These are phyloP conservation scores for Eumacrocentrus americanus DNA, from an alignment of 2,888 invertebrate genomes.

Conservation along the genomic window DNA sequence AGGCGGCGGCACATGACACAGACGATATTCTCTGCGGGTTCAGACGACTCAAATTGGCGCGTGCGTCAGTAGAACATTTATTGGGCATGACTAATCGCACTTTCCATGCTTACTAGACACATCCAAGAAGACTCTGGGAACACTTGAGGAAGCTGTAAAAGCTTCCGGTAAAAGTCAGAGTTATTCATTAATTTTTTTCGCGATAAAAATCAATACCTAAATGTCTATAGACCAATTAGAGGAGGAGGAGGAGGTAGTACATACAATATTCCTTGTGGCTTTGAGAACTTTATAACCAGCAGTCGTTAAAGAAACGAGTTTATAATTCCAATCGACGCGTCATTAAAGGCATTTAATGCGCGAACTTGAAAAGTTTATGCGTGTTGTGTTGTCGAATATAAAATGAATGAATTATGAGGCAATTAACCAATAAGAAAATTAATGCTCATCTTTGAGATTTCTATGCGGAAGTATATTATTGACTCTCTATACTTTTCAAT, in stretches of 20 bases:
- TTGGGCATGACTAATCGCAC: conserved; percentile 48
- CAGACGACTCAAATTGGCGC: conserved; percentile 39
- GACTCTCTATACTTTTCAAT: too few species aligned
- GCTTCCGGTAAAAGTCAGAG: background rate
- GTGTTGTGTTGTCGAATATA: background rate
- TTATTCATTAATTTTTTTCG: too few species aligned
- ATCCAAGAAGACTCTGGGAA: background rate
- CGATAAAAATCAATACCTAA: background rate
- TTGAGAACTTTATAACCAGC: background rate
- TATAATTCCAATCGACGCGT: conserved; percentile 1
- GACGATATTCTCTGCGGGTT: conserved; percentile 7
- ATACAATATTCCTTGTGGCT: background rate
- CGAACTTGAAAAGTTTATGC: background rate
- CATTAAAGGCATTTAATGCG: conserved; percentile 8
- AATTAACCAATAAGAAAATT: conserved; percentile 3
- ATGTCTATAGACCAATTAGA: background rate
- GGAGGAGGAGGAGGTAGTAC: too few species aligned
- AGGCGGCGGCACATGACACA: conserved; percentile 17
- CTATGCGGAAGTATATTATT: too few species aligned
- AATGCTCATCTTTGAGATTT: too few species aligned
- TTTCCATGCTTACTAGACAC: conserved; percentile 32
- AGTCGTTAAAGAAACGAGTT: background rate
- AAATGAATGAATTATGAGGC: conserved; percentile 9
- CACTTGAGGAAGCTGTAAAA: background rate
- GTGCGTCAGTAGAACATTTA: conserved; percentile 42